These are phyloP conservation scores for Tetrao urogallus DNA, from an alignment of 2,113 vertebrate species.

Conservation along the genomic window DNA sequence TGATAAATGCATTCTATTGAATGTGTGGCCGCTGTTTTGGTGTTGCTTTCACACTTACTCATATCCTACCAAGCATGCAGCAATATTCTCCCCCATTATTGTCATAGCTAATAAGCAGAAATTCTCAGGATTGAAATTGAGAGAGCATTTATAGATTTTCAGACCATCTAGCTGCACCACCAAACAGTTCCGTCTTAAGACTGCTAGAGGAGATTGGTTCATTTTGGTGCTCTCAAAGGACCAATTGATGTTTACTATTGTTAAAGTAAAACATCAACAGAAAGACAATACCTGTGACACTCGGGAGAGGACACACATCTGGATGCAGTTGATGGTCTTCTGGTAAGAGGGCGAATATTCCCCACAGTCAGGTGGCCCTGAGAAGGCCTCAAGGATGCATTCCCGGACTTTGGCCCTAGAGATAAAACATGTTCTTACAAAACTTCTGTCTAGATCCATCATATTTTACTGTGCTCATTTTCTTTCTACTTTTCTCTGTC, in stretches of 20 bases:
- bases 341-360: conserved; percentile 93
- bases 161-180: conserved; percentile 43
- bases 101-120: not conserved
- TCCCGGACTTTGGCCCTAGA: conserved; percentile 84
- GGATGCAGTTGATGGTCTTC: conserved; percentile 91
- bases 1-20: not conserved
- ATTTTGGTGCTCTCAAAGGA: not conserved
- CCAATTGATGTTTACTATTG: not conserved
- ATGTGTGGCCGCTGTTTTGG: not conserved
- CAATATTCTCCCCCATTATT: not conserved
- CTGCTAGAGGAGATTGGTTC: not conserved
- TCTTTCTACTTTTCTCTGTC: not conserved
- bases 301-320: conserved; percentile 82
- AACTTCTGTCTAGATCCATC: not conserved
- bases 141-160: conserved; percentile 19
- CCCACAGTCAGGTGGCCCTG: conserved; percentile 88
- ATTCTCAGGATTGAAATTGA: not conserved
- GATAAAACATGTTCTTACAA: not conserved
- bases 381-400: conserved; percentile 88
- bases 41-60: not conserved
- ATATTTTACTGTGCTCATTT: not conserved
- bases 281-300: conserved; percentile 82
- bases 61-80: not conserved
- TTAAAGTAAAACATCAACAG: not conserved
- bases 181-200: not conserved